Evolutionary conservation across 2,888 invertebrate genomes (phyloP).

Genomic region (Andricus quercusramuli): DNA sequence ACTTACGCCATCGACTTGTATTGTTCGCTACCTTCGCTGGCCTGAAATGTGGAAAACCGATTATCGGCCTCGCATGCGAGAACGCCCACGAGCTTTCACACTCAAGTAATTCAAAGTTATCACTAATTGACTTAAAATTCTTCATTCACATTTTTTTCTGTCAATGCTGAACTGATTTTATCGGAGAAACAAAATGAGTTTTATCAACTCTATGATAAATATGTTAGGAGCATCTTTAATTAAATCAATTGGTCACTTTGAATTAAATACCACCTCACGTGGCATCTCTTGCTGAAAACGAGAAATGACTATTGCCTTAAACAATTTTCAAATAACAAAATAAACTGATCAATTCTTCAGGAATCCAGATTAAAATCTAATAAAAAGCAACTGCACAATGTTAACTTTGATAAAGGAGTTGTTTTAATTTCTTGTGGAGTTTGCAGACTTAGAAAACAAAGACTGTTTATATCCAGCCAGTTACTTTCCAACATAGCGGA

Average conservation of each 20-base stretch:
- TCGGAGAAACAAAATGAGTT: too few species aligned
- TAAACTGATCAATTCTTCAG: too few species aligned
- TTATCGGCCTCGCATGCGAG: slow-evolving; percentile 58
- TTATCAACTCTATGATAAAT: too few species aligned
- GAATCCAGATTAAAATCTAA: too few species aligned
- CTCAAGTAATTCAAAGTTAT: background rate
- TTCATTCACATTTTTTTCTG: background rate
- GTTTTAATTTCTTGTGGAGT: background rate
- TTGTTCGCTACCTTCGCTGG: slow-evolving; percentile 55
- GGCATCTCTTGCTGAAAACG: too few species aligned
- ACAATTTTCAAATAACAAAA: too few species aligned
- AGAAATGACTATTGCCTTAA: too few species aligned
- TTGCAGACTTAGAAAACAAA: background rate
- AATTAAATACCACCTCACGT: too few species aligned
- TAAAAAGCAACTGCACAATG: too few species aligned
- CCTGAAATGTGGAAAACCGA: slow-evolving; percentile 54
- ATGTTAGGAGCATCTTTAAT: too few species aligned
- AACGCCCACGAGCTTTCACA: slow-evolving; percentile 44
- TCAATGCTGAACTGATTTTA: background rate
- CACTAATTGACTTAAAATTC: background rate
- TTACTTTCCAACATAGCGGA: slow-evolving; percentile 62
- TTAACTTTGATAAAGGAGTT: too few species aligned
- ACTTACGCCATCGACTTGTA: slow-evolving; percentile 61
- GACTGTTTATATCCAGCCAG: slow-evolving; percentile 35
- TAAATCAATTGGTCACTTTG: too few species aligned